Conservation (phyloP, 2,113 vertebrate species). For the Ciconia maguari region DNA sequence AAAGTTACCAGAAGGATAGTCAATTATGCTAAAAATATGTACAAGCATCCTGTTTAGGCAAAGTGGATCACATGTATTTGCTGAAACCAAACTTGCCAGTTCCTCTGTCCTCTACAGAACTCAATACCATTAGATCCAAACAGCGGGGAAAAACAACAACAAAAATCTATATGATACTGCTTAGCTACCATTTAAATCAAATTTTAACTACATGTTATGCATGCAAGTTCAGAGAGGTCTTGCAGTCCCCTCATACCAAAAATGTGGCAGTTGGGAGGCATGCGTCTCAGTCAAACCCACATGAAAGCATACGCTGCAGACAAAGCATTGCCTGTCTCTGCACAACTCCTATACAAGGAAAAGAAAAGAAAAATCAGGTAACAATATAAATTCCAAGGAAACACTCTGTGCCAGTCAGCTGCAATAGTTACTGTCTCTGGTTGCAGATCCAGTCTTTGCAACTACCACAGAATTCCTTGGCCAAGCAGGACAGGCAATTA, state of each 20-base stretch:
- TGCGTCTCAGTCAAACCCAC: not conserved
- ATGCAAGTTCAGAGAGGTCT: not conserved
- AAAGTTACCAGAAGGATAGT: not conserved
- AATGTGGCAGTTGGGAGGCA: not conserved
- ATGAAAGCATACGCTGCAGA: fast-evolving
- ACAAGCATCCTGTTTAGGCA: not conserved
- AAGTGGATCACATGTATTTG: not conserved
- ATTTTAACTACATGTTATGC: not conserved
- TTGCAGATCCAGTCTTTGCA: not conserved
- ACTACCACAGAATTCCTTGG: not conserved
- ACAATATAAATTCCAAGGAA: not conserved
- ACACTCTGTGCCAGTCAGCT: not conserved
- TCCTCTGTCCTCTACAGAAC: not conserved
- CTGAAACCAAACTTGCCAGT: not conserved
- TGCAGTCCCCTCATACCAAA: not conserved
- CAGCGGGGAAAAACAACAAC: not conserved
- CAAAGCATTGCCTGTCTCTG: not conserved
- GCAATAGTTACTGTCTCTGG: not conserved
- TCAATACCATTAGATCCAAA: not conserved
- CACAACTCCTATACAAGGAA: not conserved
- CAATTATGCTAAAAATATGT: not conserved
- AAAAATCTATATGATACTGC: not conserved
- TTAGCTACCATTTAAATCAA: not conserved
- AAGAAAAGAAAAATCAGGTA: not conserved
- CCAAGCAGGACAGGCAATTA: not conserved